Conservation (phyloP, 2,113 vertebrate species). For the Rhagologus leucostigma region DNA sequence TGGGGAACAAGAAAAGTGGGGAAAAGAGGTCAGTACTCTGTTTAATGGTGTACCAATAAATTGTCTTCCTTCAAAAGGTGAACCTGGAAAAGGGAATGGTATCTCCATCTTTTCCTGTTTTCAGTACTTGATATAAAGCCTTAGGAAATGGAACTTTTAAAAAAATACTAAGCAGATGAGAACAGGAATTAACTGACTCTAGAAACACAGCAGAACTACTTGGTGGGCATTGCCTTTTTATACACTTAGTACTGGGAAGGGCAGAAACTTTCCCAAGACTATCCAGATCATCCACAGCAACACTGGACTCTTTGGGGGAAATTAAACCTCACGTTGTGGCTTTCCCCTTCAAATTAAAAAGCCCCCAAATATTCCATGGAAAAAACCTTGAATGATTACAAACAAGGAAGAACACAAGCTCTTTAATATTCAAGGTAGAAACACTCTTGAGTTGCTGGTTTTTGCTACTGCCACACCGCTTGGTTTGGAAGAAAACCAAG, state of each 20-base stretch:
- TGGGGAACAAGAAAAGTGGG: not conserved
- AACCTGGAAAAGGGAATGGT: not conserved
- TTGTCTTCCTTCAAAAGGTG: not conserved
- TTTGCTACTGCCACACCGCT: not conserved
- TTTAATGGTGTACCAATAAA: not conserved
- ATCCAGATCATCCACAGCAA: not conserved
- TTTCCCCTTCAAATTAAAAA: slow-evolving; percentile 46
- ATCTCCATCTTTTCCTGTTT: not conserved
- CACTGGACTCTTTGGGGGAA: slow-evolving; percentile 20
- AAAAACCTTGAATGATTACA: slow-evolving; percentile 16
- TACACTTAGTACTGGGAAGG: not conserved
- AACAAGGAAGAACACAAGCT: not conserved
- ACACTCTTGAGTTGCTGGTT: not conserved
- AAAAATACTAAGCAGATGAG: not conserved
- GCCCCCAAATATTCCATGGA: slow-evolving; percentile 40
- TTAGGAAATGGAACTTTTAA: not conserved
- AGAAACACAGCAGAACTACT: not conserved
- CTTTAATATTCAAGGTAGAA: not conserved
- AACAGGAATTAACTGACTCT: not conserved
- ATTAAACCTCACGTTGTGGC: slow-evolving; percentile 18
- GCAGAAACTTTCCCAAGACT: slow-evolving; percentile 37
- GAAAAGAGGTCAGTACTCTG: not conserved
- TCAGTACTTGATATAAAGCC: not conserved
- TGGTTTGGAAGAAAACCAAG: not conserved
- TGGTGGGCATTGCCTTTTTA: not conserved